Evolutionary conservation across 1,140 invertebrate species (phyloP).

Genomic region (Oreohelix idahoensis): DNA sequence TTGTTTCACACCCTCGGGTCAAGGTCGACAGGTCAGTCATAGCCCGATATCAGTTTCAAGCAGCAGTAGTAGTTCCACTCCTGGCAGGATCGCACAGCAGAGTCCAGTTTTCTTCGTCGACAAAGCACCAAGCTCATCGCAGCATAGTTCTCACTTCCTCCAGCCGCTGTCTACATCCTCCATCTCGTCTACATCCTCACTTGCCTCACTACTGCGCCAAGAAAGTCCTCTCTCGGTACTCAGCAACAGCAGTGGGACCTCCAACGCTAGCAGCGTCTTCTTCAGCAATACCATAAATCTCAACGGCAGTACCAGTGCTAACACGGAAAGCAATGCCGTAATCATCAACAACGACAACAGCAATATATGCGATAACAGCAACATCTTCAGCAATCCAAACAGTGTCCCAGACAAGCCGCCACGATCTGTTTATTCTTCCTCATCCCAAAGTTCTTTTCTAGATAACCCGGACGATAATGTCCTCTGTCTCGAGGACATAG

Average conservation of each 20-base stretch:
- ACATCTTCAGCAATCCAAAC: background rate
- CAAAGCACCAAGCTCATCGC: background rate
- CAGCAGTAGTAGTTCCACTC: conserved; percentile 15
- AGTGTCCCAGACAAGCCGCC: background rate
- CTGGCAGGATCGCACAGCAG: conserved; percentile 11
- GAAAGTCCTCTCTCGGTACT: conserved; percentile 31
- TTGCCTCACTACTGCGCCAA: conserved; percentile 10
- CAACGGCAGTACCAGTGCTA: background rate
- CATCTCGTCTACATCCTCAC: conserved; percentile 9
- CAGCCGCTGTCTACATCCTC: conserved; percentile 24
- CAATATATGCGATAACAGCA: too few relatives aligned
- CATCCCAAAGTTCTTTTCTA: background rate
- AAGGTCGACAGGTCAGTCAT: background rate
- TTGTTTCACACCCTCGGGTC: conserved; percentile 16
- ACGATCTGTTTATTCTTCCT: background rate
- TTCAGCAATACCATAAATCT: background rate
- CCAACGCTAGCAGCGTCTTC: conserved; percentile 22
- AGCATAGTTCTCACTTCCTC: background rate
- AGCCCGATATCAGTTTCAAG: conserved; percentile 14
- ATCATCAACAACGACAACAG: background rate
- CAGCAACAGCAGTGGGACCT: conserved; percentile 33
- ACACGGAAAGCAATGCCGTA: background rate
- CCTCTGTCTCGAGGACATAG: conserved; percentile 27
- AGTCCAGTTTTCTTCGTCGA: conserved; percentile 39
- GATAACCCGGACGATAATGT: background rate